Percentiles rank a stretch among this genome's conserved stretches.
Conservation (phyloP, 2,113 vertebrate species). For the Nyctibius bracteatus region DNA sequence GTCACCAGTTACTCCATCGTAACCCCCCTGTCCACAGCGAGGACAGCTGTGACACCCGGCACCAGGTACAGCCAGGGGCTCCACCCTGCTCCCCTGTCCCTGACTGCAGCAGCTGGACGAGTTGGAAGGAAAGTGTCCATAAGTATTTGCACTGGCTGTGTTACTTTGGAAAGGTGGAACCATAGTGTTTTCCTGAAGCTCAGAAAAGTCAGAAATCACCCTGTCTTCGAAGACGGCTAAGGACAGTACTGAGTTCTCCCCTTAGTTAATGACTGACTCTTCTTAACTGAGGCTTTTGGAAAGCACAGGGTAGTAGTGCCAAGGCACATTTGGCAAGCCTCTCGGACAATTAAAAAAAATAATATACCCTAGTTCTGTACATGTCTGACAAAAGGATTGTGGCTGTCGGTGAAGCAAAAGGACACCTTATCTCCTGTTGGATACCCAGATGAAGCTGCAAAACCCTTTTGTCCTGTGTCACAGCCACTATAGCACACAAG, state of each 20-base stretch:
- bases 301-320: background rate
- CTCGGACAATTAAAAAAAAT: background rate
- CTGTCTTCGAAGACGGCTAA: background rate
- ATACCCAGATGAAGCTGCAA: no score
- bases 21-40: no score
- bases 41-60: background rate
- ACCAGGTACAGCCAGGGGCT: background rate
- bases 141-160: no score
- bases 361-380: background rate
- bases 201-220: background rate
- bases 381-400: background rate
- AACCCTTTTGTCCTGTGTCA: no score
- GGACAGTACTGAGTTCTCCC: no score
- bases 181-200: accelerated
- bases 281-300: background rate
- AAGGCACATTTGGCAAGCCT: background rate
- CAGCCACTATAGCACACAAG: background rate
- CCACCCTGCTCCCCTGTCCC: background rate
- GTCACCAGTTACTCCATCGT: accelerated
- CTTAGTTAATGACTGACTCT: no score
- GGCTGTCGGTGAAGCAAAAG: background rate
- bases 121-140: background rate
- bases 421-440: background rate
- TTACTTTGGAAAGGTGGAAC: background rate
- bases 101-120: background rate